Base-by-base conservation (phyloP, 2,888 invertebrate genomes). In the Hipparchia sbordonii region DNA sequence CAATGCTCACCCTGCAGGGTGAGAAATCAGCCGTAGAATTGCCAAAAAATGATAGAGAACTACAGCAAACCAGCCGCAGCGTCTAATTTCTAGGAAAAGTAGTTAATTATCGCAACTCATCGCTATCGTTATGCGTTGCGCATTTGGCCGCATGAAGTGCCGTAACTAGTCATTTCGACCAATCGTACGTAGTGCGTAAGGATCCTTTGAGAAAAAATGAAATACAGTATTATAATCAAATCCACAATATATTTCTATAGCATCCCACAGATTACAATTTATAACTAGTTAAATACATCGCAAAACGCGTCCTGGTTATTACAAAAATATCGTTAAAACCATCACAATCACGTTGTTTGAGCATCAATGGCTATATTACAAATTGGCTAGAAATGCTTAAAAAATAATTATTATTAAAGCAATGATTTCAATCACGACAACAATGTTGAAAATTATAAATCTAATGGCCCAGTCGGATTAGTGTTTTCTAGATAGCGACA, bases 321-420 rank as follows among this genome's bases (percentile, higher is more conserved):
- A 86, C 78, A 84, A 86, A 86, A 87, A 85, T 86, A 85, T 79
- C 77, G 80, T 69, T 13, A 51, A 68, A 81, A 80, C 77, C 74
- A 79, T 82, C 85, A 83, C 79, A 84, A 81, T 78, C 57, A 73
- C 80, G 81, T 78, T 10, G 23, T 75, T 80, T 82, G 80, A 79
- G 77, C 77, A 77, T 71, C 10, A 61, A 61, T 70, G 71, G 71
- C 71, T 72, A 73, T 77, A 70, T 59, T 72, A 76, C 73, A 76
- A 23, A 77, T 76, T 74, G 72, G 77, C 84, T 87, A 85, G 77
- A 87, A 87, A 87, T 87, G 87, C 87, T 87, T 69, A 69, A 86
- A 85, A 81, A 57, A 23, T 23, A 23, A 23, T 23, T 8, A 23
- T 57, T 13, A 13, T 57, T 57, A 57, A 57, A 57, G 57, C 57